Evolutionary conservation across 2,888 invertebrate species (phyloP).

Genomic region (Lumbricus terrestris): DNA sequence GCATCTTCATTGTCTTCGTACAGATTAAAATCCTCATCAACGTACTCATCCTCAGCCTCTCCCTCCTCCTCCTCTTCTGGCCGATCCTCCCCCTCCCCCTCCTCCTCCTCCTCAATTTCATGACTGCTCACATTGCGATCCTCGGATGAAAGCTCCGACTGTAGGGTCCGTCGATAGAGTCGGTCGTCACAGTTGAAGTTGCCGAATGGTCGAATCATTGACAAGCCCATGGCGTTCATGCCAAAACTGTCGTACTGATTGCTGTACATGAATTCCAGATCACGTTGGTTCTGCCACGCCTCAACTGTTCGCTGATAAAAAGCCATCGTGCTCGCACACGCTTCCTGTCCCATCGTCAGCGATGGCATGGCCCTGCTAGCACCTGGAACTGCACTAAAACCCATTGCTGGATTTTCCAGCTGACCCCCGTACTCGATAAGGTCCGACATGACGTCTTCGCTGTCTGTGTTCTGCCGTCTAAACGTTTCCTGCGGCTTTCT

Average conservation of each 20-base stretch:
- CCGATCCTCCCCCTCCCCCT: background rate
- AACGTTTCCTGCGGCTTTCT: conserved; percentile 10
- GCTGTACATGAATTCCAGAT: background rate
- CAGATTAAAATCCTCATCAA: background rate
- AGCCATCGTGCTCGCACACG: background rate
- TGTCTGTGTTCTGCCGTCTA: background rate
- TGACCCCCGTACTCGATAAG: conserved; percentile 7
- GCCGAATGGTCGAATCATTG: background rate
- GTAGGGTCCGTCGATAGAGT: background rate
- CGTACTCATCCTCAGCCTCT: background rate
- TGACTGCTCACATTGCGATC: background rate
- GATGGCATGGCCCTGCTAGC: background rate
- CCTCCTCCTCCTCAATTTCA: background rate
- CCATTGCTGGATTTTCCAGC: background rate
- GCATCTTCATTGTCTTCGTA: background rate
- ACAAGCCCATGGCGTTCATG: background rate
- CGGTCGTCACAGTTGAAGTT: background rate
- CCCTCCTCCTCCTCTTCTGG: background rate
- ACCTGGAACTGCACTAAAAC: background rate
- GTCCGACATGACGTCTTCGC: conserved; percentile 3
- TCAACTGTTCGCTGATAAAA: background rate
- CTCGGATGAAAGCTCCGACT: background rate
- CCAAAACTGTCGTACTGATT: background rate
- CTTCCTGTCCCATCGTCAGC: background rate
- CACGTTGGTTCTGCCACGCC: background rate